Evolutionary conservation across 2,113 vertebrate genomes (phyloP).

Genomic region (Axis porcinus): DNA sequence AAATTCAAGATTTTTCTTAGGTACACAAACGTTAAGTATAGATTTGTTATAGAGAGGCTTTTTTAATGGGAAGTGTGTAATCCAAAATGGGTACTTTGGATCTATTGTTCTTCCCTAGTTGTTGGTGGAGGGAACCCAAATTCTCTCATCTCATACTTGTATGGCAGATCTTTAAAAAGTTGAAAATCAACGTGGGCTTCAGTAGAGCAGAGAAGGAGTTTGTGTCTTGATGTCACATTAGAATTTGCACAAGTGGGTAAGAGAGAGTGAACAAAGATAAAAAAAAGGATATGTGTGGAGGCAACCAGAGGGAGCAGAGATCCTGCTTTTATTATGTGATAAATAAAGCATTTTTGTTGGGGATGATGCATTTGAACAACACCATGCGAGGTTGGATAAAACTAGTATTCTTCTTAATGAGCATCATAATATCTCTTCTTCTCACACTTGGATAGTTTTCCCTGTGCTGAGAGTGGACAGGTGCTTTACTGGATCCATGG

Average conservation of each 20-base stretch:
- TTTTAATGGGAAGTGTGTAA: background rate
- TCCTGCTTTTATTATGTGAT: background rate
- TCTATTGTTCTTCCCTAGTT: background rate
- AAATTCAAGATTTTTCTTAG: background rate
- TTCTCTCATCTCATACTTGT: background rate
- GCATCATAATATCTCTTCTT: background rate
- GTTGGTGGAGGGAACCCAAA: background rate
- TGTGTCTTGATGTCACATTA: background rate
- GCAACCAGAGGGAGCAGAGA: background rate
- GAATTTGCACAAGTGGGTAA: background rate
- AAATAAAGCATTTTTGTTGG: background rate
- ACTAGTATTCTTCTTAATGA: background rate
- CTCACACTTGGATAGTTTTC: background rate
- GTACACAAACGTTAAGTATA: background rate
- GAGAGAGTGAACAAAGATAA: background rate
- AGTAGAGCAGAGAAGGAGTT: background rate
- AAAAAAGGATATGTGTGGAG: background rate
- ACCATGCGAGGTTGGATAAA: background rate
- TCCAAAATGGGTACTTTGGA: background rate
- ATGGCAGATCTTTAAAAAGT: background rate
- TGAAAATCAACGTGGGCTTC: background rate
- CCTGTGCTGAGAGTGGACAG: background rate
- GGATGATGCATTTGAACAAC: background rate
- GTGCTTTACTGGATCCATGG: background rate
- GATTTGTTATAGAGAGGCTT: background rate